Base-by-base conservation (phyloP, 1,140 invertebrate species). In the Brachionus manjavacas region DNA sequence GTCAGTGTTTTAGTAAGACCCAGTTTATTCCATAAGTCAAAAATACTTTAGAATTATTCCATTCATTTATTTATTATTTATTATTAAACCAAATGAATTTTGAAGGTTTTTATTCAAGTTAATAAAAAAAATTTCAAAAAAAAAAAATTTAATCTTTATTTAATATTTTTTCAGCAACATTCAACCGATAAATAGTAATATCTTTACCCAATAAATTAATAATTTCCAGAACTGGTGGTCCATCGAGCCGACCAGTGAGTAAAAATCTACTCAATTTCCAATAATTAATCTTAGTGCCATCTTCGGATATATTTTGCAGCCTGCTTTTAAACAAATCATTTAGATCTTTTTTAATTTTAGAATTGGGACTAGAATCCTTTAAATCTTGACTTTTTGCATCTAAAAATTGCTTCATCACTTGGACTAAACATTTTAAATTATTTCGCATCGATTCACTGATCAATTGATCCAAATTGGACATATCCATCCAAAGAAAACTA, bases 131-230 rank as follows among this genome's bases (percentile, higher is more conserved):
- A 6, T 35, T 35, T 35, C n/a, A 16, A 74, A 74, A 41, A 43
- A 43, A 74, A 4, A 16, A 35, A 16, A 11, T 39, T 76, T 76
- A 76, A 76, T 23, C 23, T 76, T 76, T 76, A 76, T 76, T 76
- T 76, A 76, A 46, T 49, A 49, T 49, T 76, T 81, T 68, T 81
- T 81, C 64, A 81, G 79, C 79, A 60, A 81, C 39, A 60, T 81
- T 60, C 35, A 81, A 68, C 35, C 79, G 4, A 81, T 43, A 60
- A 39, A 81, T 39, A 3, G 25, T 55, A 60, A 39, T 66, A 43
- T 81, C 52, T 81, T 81, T 81, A 9, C 79, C 79, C 31, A 81
- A 43, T 23, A 81, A 68, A 41, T 81, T 60, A 14, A 81, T 6
- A 9, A 81, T 64, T 41, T 81, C 79, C 6, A 81, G 20, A 20